Conservation (phyloP, 2,888 invertebrate species). For the Eutolmus rufibarbis region DNA sequence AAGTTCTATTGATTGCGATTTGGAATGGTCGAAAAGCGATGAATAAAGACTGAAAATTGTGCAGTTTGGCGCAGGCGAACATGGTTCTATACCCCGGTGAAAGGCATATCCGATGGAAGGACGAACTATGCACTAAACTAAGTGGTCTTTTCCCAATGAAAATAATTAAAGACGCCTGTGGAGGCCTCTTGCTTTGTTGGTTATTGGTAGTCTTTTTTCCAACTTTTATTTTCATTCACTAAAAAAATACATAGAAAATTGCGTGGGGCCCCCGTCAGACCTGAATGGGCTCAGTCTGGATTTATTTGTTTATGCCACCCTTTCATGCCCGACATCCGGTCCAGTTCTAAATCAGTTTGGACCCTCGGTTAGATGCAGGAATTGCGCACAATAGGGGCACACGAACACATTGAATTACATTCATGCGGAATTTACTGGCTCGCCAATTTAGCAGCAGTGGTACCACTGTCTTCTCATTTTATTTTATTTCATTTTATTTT, state of each 20-base stretch:
- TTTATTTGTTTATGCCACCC: conserved; percentile 36
- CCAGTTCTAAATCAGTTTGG: conserved; percentile 31
- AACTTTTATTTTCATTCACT: neutral
- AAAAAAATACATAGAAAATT: neutral
- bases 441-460: conserved; percentile 4
- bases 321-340: conserved; percentile 29
- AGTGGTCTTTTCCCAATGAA: neutral
- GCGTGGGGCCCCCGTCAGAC: neutral
- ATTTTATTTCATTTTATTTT: neutral
- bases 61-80: neutral
- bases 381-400: neutral
- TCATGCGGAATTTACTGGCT: neutral
- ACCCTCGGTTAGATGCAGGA: neutral
- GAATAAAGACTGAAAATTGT: neutral
- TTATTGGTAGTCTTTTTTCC: neutral
- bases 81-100: neutral
- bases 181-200: neutral
- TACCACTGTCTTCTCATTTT: neutral
- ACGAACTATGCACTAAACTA: neutral
- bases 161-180: conserved; percentile 25
- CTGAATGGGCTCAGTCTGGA: conserved; percentile 7
- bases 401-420: neutral
- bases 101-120: neutral
- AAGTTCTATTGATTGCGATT: neutral
- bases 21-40: neutral